Evolutionary conservation across 2,797 vertebrate genomes (phyloP).

Genomic region (Pelochelys cantorii): DNA sequence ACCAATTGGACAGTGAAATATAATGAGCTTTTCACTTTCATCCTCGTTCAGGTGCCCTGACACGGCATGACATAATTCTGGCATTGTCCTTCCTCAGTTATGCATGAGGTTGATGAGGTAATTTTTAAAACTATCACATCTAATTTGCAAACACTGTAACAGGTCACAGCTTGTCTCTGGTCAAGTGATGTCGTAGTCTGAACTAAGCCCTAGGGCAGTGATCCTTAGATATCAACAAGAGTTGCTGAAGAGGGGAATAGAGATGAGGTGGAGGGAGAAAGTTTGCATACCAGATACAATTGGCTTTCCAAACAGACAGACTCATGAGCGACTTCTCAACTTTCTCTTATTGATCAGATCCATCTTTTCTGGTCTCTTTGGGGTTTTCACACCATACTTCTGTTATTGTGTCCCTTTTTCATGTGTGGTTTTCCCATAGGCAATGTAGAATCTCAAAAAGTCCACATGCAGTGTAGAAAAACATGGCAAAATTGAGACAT

Average conservation of each 20-base stretch:
- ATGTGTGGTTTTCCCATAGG: background rate
- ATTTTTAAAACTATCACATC: background rate
- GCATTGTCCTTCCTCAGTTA: background rate
- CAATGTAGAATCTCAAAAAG: background rate
- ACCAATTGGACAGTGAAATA: background rate
- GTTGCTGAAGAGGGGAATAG: background rate
- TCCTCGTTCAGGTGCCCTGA: background rate
- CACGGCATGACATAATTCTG: background rate
- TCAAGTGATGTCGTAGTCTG: conserved; percentile 31
- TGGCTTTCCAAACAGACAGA: background rate
- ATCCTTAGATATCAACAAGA: conserved; percentile 13
- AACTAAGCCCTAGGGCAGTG: conserved; percentile 37
- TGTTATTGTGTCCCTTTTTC: background rate
- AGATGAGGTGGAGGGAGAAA: background rate
- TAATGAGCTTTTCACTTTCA: background rate
- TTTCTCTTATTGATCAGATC: background rate
- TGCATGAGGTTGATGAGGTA: background rate
- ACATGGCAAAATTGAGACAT: background rate
- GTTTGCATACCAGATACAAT: background rate
- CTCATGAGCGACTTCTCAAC: background rate
- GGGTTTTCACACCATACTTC: background rate
- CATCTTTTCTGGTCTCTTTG: background rate
- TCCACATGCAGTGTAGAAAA: background rate
- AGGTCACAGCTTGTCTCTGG: conserved; percentile 41
- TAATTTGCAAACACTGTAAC: conserved; percentile 56